Evolutionary conservation across 2,797 vertebrate species (phyloP), one percentile per base, ranked within the genome.

Genomic region (Microhierax caerulescens): DNA sequence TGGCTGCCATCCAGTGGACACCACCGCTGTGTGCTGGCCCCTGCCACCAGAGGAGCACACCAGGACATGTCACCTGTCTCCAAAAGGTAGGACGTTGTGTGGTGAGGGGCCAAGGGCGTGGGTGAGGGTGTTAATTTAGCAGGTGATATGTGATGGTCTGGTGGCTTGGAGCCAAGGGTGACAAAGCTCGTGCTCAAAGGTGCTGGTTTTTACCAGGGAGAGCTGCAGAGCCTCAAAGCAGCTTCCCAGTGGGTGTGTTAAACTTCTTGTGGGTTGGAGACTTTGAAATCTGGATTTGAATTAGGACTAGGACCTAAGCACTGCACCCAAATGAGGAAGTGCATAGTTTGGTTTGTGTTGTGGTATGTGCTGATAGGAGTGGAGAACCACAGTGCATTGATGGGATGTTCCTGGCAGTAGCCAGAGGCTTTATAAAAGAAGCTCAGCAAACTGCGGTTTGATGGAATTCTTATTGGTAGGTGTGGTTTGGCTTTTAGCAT

Each of bases 21-120:
- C 41, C 25, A 22, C 22, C 5, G 43, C 23, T 5, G 43, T 36
- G 16, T 7, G 24, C 47, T 54, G 84, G 16, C 5, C 30, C 41
- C 11, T 1, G 2, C 24, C 2, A 6, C 24, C 0, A 5, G 24
- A 34, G 39, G 61, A 74, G 39, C 11, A 2, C 0, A 0, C 34
- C 2, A 2, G 56, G 36, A 28, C 4, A 0, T 0, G 8, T 10
- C 0, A 2, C 19, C n/a, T 8, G 43, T 27, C 14, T 9, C 13
- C 13, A 0, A 27, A 73, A 88, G 73, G 73, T 78, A 78, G 60
- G 91, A 30, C 10, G 1, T 34, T 3, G 56, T 4, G 23, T 0
- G 8, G n/a, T 12, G 47, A 22, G 16, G 54, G 23, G 34, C 41
- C 21, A 2, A 5, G 0, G 2, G n/a, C 0, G 10, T 0, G 11